phyloP scores from a whole-genome alignment of 1,140 invertebrate genomes.

The Atta texana region DNA sequence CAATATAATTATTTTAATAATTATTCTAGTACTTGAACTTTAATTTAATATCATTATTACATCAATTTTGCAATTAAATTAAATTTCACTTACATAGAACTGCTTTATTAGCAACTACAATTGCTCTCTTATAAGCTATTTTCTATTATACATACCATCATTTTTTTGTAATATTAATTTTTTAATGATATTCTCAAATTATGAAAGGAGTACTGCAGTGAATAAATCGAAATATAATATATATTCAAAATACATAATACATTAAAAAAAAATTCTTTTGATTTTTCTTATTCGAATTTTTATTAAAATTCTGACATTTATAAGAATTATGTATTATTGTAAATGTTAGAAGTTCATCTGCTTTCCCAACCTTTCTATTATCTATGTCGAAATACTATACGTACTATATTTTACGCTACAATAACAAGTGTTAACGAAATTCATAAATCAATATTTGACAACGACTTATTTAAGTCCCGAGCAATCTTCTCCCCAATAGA shows the following conservation, averaged over 20 bases:
- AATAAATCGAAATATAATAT: background rate
- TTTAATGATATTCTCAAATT: background rate
- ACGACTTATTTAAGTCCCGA: slow-evolving; percentile 14
- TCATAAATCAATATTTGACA: slow-evolving; percentile 39
- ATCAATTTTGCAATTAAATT: slow-evolving; percentile 35
- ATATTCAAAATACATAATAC: background rate
- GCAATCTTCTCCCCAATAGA: background rate
- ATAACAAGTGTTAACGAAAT: background rate
- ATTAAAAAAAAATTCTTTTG: background rate
- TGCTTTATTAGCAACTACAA: background rate
- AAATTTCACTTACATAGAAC: slow-evolving; percentile 8
- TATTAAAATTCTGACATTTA: background rate
- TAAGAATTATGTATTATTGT: background rate
- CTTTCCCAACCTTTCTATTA: background rate
- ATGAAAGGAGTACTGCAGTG: background rate
- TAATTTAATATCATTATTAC: slow-evolving; percentile 24
- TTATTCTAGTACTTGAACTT: slow-evolving; percentile 12
- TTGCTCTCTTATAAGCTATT: background rate
- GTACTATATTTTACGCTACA: background rate
- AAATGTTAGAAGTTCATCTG: slow-evolving; percentile 3
- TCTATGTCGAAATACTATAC: background rate
- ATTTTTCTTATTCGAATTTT: background rate
- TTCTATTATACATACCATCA: background rate
- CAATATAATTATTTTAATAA: slow-evolving; percentile 12
- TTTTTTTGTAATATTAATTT: background rate